A percentile compares a stretch with the other conserved stretches of the same genome.
These are phyloP conservation scores for Oophaga pumilio DNA, from an alignment of 2,113 vertebrate species.

Conservation along the genomic window DNA sequence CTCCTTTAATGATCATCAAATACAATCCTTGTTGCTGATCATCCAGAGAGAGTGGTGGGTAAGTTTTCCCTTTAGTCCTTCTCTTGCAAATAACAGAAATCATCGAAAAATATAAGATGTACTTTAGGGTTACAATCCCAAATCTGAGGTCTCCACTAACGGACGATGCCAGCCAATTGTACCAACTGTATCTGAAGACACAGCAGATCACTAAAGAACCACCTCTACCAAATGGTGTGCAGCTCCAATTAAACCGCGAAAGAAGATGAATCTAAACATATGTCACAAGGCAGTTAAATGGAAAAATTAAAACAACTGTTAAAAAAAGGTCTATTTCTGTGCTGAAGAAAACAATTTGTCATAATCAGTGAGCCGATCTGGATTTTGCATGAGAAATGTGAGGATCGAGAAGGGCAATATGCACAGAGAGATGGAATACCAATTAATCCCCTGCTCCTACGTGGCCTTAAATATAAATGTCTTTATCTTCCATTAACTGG, in stretches of 20 bases:
- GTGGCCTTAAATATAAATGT: slow-evolving; percentile 31
- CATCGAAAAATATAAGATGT: too few relatives aligned
- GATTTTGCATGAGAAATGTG: slow-evolving; percentile 42
- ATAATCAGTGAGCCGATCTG: slow-evolving; percentile 31
- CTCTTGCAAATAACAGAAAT: too few relatives aligned
- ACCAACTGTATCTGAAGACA: background rate
- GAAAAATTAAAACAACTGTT: slow-evolving; percentile 16
- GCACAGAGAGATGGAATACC: slow-evolving; percentile 30
- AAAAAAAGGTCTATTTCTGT: slow-evolving; percentile 9
- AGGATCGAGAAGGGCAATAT: slow-evolving; percentile 33
- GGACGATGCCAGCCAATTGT: background rate
- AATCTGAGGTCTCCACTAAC: background rate
- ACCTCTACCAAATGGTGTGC: background rate
- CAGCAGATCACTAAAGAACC: background rate
- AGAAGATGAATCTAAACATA: background rate
- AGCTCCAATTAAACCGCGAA: background rate
- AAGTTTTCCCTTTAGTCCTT: too few relatives aligned
- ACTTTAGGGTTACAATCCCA: too few relatives aligned
- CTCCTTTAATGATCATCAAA: too few relatives aligned
- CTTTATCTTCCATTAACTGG: slow-evolving; percentile 37
- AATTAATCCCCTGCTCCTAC: slow-evolving; percentile 43
- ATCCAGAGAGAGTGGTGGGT: too few relatives aligned
- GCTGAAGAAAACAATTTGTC: slow-evolving; percentile 18
- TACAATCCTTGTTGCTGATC: background rate
- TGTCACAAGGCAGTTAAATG: slow-evolving; percentile 9